These are phyloP conservation scores for Parnassius orleans DNA, from an alignment of 2,888 invertebrate species.

Conservation along the genomic window DNA sequence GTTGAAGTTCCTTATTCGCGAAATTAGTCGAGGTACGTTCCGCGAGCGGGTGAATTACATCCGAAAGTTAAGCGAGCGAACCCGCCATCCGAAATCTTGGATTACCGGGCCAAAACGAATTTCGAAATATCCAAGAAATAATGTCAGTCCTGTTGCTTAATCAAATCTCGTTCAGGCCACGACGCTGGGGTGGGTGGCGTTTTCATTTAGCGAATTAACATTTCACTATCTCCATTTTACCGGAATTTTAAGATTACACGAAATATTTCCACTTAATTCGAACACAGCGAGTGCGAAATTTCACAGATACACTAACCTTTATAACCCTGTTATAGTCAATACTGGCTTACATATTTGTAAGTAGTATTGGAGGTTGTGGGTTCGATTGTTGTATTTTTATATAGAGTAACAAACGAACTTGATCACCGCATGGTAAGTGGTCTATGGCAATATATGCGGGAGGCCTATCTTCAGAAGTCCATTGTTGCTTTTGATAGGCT, in stretches of 20 bases:
- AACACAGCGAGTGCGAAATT: background rate
- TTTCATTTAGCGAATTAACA: constrained; percentile 72
- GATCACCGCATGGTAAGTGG: no score
- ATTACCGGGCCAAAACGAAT: constrained; percentile 29
- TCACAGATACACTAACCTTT: background rate
- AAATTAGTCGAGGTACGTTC: constrained; percentile 19
- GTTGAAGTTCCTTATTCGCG: constrained; percentile 23
- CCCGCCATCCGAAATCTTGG: constrained; percentile 28
- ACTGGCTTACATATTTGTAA: no score
- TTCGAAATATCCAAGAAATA: constrained; percentile 50
- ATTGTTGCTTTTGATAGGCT: no score
- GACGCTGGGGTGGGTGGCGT: constrained; percentile 36
- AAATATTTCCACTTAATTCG: constrained; percentile 38
- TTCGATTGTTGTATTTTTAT: no score
- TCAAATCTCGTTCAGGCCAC: constrained; percentile 66
- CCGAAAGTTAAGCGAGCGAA: constrained; percentile 23
- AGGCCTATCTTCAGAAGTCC: no score
- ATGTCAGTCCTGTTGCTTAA: constrained; percentile 70
- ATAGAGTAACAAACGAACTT: no score
- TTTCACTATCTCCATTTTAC: constrained; percentile 69
- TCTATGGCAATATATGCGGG: no score
- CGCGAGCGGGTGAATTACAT: constrained; percentile 24
- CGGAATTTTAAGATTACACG: constrained; percentile 51
- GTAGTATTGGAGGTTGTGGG: no score
- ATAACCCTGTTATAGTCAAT: no score